A percentile compares a stretch with the other conserved stretches of the same genome.
These are phyloP conservation scores for Pangasius mekongensis DNA, from an alignment of 2,797 vertebrate genomes.

Conservation along the genomic window DNA sequence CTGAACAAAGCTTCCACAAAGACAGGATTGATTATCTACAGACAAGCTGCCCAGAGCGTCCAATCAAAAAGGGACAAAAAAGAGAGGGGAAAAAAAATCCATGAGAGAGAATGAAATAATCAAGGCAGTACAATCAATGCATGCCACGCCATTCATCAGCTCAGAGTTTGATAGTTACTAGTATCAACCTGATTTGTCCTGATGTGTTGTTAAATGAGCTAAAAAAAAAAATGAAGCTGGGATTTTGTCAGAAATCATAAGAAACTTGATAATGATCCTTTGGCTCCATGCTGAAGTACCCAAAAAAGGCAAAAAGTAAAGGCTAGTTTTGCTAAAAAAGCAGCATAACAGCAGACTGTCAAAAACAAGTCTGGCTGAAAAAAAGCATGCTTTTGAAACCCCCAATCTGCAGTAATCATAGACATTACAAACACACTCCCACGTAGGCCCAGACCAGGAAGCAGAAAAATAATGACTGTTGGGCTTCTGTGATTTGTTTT, in stretches of 20 bases:
- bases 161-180: conserved; percentile 66
- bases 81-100: conserved; percentile 60
- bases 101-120: conserved; percentile 23
- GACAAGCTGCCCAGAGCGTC: conserved; percentile 41
- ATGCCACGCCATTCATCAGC: conserved; percentile 64
- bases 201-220: background rate
- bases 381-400: conserved; percentile 21
- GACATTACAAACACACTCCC: conserved; percentile 30
- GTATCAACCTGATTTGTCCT: conserved; percentile 35
- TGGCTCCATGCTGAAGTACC: background rate
- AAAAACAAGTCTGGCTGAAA: conserved; percentile 19
- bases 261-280: conserved; percentile 35
- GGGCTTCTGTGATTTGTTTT: conserved; percentile 67
- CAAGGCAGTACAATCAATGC: conserved; percentile 66
- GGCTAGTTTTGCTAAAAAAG: background rate
- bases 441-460: conserved; percentile 34
- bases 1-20: conserved; percentile 23
- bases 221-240: background rate
- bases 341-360: conserved; percentile 8
- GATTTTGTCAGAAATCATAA: background rate
- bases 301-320: background rate
- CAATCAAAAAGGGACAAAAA: conserved; percentile 51
- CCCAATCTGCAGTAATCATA: conserved; percentile 45
- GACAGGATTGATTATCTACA: conserved; percentile 46
- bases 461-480: conserved; percentile 40